Evolutionary conservation across 2,888 invertebrate genomes (phyloP).

Genomic region (Teinopalpus imperialis): DNA sequence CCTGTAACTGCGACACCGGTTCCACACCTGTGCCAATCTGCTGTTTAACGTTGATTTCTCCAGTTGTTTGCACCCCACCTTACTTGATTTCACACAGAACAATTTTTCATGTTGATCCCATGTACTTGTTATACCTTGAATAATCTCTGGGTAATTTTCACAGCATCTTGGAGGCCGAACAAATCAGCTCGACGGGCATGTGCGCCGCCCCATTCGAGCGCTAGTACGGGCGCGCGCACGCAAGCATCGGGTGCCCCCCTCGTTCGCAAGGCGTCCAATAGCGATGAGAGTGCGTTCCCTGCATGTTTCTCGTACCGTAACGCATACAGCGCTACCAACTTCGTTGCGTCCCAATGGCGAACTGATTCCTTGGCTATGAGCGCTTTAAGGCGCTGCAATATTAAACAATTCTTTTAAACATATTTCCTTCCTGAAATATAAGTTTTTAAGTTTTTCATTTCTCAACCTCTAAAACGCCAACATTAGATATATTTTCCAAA

Average conservation of each 20-base stretch:
- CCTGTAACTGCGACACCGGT: no score
- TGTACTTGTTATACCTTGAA: constrained; percentile 91
- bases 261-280: constrained; percentile 87
- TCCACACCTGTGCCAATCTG: no score
- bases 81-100: no score
- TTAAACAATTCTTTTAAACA: no score
- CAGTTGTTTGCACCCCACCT: no score
- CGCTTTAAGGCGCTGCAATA: constrained; percentile 86
- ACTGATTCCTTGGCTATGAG: constrained; percentile 88
- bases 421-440: no score
- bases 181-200: constrained; percentile 91
- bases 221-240: constrained; percentile 82
- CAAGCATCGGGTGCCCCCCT: constrained; percentile 86
- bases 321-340: constrained; percentile 95
- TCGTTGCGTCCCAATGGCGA: constrained; percentile 90
- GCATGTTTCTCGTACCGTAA: constrained; percentile 95
- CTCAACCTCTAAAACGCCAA: no score
- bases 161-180: constrained; percentile 91
- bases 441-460: no score
- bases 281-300: constrained; percentile 87
- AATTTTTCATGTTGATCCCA: no score
- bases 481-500: no score
- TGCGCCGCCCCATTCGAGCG: constrained; percentile 93
- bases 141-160: constrained; percentile 94
- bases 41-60: no score